Evolutionary conservation across 2,113 vertebrate genomes (phyloP).

Genomic region (Laticauda laticaudata): DNA sequence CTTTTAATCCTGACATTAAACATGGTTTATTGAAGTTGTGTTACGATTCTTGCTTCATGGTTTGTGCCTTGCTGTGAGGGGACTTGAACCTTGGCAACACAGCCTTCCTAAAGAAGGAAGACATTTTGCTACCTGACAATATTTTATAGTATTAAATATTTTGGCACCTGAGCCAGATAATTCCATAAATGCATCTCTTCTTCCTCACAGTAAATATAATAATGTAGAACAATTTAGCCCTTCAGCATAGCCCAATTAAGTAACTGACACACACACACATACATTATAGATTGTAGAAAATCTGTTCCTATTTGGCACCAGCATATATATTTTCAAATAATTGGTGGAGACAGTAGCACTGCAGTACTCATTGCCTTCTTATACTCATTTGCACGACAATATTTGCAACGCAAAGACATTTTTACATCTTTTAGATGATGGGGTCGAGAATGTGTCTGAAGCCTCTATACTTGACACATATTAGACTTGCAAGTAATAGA

Average conservation of each 20-base stretch:
- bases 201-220: not conserved
- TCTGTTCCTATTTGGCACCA: not conserved
- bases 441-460: constrained; percentile 1
- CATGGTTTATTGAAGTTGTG: not conserved
- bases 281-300: not conserved
- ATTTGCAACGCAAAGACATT: not conserved
- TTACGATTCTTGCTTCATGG: not conserved
- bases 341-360: not conserved
- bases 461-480: not conserved
- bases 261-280: not conserved
- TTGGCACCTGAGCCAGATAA: not conserved
- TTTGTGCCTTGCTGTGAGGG: not conserved
- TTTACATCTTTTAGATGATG: not conserved
- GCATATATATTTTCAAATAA: not conserved
- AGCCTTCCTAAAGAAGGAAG: not conserved
- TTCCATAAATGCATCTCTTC: not conserved
- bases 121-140: not conserved
- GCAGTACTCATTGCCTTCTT: not conserved
- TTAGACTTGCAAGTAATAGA: constrained; percentile 12
- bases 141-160: not conserved
- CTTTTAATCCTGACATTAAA: not conserved
- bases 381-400: not conserved
- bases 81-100: not conserved
- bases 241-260: not conserved
- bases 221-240: not conserved